Evolutionary conservation across 2,113 vertebrate species (phyloP), one percentile per base, ranked within the genome.

Genomic region (Grallaria varia): DNA sequence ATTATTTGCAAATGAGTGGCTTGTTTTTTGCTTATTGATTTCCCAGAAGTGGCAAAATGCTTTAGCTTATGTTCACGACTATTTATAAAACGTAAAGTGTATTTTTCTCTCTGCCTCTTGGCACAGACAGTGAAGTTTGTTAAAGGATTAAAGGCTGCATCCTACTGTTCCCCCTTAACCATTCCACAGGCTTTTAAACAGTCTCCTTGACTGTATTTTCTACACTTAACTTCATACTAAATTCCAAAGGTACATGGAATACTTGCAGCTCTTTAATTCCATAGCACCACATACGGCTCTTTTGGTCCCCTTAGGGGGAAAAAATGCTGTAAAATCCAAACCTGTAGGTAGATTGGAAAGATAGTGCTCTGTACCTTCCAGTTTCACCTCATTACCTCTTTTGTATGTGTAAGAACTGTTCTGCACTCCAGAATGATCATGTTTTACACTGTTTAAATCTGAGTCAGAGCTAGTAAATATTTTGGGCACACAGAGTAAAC

Each of bases 21-120:
- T 96, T 92, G 75, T 40, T 21, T 97, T 97, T 95, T 88, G 82
- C 93, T 94, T 97, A 96, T 97, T 93, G 96, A 97, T 97, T 96
- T 97, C 96, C 93, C 95, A 94, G 92, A 96, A 95, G 96, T 95
- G 95, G 93, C 86, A 95, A 97, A 96, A 96, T 94, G 95, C 88
- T 97, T 94, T 60, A 96, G 95, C 96, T 96, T 92, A 31, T 96
- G 94, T 97, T 96, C 93, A 55, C 92, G 56, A 88, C 93, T 96
- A 78, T 96, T 96, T 97, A 96, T 97, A 95, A 96, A 96, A 94
- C 1, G 85, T 89, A 92, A 81, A 93, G 84, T 87, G 83, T 95
- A 81, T 95, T 95, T 96, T 96, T 93, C 80, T 91, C 77, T 87
- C 88, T 81, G 90, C 59, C 28, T 93, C 64, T 68, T 95, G 95